Evolutionary conservation across 35 echinoderm and acorn worm species (phyloP).

Genomic region (Chiridota heheva): DNA sequence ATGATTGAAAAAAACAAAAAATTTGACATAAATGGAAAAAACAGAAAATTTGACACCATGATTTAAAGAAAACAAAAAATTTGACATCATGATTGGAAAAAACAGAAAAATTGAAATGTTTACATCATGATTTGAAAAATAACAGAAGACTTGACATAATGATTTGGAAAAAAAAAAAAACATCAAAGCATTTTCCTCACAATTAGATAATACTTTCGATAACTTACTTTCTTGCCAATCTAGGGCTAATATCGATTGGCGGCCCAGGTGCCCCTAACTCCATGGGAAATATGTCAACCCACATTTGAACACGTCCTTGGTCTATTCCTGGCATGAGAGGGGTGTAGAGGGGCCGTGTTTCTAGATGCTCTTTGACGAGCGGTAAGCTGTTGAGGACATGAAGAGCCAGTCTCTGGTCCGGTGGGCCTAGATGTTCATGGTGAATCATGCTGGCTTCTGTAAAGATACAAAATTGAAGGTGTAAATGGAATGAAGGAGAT

Average conservation of each 20-base stretch:
- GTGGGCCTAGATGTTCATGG: conserved; percentile 78
- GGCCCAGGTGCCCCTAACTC: conserved; percentile 63
- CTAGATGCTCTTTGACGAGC: conserved; percentile 86
- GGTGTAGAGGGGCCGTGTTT: conserved; percentile 89
- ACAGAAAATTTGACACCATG: too few species aligned
- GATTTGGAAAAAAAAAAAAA: too few species aligned
- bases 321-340: conserved; percentile 91
- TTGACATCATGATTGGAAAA: too few species aligned
- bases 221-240: conserved; percentile 73
- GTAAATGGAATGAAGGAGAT: background rate
- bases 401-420: conserved; percentile 75
- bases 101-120: too few species aligned
- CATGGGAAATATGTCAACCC: conserved; percentile 87
- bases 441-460: conserved; percentile 63
- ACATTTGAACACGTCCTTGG: conserved; percentile 97
- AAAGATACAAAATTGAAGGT: background rate
- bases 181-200: too few species aligned
- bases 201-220: too few species aligned
- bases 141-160: too few species aligned
- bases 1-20: too few species aligned
- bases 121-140: too few species aligned
- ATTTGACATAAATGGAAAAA: too few species aligned
- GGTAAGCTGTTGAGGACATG: conserved; percentile 55
- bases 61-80: too few species aligned
- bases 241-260: conserved; percentile 42